Percentiles rank a stretch among this genome's conserved stretches.
phyloP scores from a whole-genome alignment of 92 coral and sea anemone species.

The Umimayanthus kanabou region DNA sequence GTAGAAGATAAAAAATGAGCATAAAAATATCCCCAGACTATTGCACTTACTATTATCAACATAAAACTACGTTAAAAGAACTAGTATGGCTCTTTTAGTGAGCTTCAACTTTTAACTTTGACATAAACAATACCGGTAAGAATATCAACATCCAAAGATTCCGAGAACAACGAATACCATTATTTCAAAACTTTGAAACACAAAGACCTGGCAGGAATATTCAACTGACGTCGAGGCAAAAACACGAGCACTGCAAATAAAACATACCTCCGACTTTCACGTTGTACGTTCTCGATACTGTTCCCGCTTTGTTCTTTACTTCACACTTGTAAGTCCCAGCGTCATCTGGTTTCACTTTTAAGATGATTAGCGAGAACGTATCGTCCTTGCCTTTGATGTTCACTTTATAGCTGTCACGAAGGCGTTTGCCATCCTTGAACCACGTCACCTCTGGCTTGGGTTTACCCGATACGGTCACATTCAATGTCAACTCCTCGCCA shows the following conservation, averaged over 20 bases:
- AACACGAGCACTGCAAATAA: neutral
- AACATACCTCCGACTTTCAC: slow-evolving; percentile 67
- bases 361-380: slow-evolving; percentile 44
- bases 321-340: slow-evolving; percentile 73
- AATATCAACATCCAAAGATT: too few relatives aligned
- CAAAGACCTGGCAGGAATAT: neutral
- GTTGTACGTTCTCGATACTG: slow-evolving; percentile 48
- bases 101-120: too few relatives aligned
- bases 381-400: slow-evolving; percentile 32
- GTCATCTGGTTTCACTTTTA: slow-evolving; percentile 51
- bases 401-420: slow-evolving; percentile 32
- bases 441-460: slow-evolving; percentile 73
- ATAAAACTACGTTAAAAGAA: too few relatives aligned
- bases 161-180: too few relatives aligned
- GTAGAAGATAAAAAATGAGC: too few relatives aligned
- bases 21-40: too few relatives aligned
- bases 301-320: slow-evolving; percentile 67
- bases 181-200: too few relatives aligned
- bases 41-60: too few relatives aligned
- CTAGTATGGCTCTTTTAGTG: too few relatives aligned
- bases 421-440: slow-evolving; percentile 60
- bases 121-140: too few relatives aligned
- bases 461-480: slow-evolving; percentile 52
- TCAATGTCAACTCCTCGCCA: slow-evolving; percentile 58
- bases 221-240: too few relatives aligned